Base-by-base conservation (phyloP, 2,888 invertebrate species). In the Cerceris ruficornis region DNA sequence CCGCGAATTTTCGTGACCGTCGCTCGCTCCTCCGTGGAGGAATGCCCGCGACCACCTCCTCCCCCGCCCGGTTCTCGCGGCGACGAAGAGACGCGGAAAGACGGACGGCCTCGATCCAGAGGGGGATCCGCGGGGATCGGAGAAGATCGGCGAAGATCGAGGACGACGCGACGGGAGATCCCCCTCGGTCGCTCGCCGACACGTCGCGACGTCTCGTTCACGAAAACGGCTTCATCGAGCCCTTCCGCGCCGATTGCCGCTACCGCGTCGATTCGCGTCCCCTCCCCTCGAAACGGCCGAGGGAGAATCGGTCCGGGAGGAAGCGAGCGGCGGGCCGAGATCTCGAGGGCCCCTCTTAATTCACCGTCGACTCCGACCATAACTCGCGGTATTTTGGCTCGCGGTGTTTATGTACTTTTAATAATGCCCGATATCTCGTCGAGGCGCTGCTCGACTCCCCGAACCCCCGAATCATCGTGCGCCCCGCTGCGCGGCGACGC, bases 401-500 rank as follows among this genome's bases (percentile, higher is more conserved):
- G 86, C 89, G 88, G 88, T 90, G 90, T 91, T 91, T 91, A 91
- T 91, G 90, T 89, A 89, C 90, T 92, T 91, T 92, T 92, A 91
- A 92, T 91, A 92, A 92, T 92, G 89, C 88, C 87, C 88, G 91
- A 91, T 91, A 91, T 90, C 90, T 88, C 88, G 75, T 75, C 74
- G 73, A 78, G 75, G 72, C 65, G 85, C 83, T 81, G 74, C 83
- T 73, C 86, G 59, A 57, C 59, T 73, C 75, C 68, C 39, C 17
- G 13, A 28, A 67, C 65, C 69, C 75, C 82, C 71, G 77, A 61
- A 55, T 64, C 54, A 17, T 50, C 55, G 66, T 69, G 79, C 80
- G 67, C 82, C 87, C 86, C 62, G 83, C 86, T 86, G 88, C 17
- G 88, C 83, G 75, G 78, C 85, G 69, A 84, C 87, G 88, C 88